phyloP scores from a whole-genome alignment of 2,797 vertebrate genomes.

The Myiotriccus ornatus region DNA sequence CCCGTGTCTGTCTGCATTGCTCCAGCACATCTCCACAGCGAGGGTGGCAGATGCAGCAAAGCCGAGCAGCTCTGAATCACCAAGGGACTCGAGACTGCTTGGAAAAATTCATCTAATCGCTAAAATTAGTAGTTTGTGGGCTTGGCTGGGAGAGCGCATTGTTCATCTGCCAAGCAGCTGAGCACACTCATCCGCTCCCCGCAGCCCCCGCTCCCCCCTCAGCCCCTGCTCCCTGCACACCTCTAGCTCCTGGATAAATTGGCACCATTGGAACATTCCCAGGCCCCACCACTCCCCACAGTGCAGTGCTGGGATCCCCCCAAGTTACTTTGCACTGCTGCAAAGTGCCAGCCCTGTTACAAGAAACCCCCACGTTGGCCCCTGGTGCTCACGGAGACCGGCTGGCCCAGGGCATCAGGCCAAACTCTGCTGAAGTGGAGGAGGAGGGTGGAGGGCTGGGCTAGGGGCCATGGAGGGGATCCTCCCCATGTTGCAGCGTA shows the following conservation, averaged over 20 bases:
- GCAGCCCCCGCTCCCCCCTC: not conserved
- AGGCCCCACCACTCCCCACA: rapidly evolving
- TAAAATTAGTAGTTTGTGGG: slow-evolving; percentile 59
- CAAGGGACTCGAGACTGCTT: not conserved
- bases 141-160: not conserved
- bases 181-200: not conserved
- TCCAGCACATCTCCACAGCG: not conserved
- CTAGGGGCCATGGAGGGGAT: not conserved
- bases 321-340: not conserved
- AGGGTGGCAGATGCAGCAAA: not conserved
- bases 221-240: not conserved
- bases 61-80: not conserved
- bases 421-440: not conserved
- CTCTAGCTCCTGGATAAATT: not conserved
- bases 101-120: slow-evolving; percentile 41
- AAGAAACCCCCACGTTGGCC: not conserved
- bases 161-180: slow-evolving; percentile 54
- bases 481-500: rapidly evolving
- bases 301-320: not conserved
- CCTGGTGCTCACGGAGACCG: rapidly evolving
- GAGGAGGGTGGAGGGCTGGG: not conserved
- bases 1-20: rapidly evolving
- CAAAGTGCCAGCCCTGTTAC: rapidly evolving
- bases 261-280: not conserved
- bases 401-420: not conserved